phyloP scores from a whole-genome alignment of 53 echinoderm and acorn worm genomes.

The Antedon mediterranea region DNA sequence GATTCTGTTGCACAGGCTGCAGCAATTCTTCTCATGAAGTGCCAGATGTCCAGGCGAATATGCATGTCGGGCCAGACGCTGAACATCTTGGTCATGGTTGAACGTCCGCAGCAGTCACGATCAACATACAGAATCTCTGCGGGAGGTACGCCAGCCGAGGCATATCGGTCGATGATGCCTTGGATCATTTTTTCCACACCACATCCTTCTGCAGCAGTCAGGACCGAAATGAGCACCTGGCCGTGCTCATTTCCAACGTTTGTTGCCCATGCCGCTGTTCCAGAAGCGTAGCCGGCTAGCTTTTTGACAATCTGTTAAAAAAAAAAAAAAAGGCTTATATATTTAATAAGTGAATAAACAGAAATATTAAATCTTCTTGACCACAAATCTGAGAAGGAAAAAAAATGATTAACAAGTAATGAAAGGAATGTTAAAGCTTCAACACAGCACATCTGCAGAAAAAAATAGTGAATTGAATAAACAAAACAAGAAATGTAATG shows the following conservation, averaged over 20 bases:
- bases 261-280: conserved; percentile 40
- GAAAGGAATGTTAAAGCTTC: too few species aligned
- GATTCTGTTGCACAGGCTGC: conserved; percentile 30
- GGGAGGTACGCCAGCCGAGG: conserved; percentile 18
- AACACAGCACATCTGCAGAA: too few species aligned
- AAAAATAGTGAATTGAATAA: too few species aligned
- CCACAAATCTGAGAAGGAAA: too few species aligned
- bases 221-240: conserved; percentile 46
- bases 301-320: conserved; percentile 29
- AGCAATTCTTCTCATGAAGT: conserved; percentile 53
- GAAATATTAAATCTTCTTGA: too few species aligned
- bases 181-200: conserved; percentile 26
- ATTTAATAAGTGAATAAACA: too few species aligned
- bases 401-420: too few species aligned
- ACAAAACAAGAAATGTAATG: too few species aligned
- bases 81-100: conserved; percentile 8
- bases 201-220: conserved; percentile 43
- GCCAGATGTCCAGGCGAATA: conserved; percentile 53
- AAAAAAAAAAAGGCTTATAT: too few species aligned
- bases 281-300: conserved; percentile 12
- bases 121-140: conserved; percentile 32
- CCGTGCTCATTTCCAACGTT: conserved; percentile 58
- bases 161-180: conserved; percentile 28
- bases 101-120: conserved; percentile 43
- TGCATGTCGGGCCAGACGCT: conserved; percentile 28